These are phyloP conservation scores for Campylomormyrus tamandua DNA, from an alignment of 2,113 vertebrate genomes.

Conservation along the genomic window DNA sequence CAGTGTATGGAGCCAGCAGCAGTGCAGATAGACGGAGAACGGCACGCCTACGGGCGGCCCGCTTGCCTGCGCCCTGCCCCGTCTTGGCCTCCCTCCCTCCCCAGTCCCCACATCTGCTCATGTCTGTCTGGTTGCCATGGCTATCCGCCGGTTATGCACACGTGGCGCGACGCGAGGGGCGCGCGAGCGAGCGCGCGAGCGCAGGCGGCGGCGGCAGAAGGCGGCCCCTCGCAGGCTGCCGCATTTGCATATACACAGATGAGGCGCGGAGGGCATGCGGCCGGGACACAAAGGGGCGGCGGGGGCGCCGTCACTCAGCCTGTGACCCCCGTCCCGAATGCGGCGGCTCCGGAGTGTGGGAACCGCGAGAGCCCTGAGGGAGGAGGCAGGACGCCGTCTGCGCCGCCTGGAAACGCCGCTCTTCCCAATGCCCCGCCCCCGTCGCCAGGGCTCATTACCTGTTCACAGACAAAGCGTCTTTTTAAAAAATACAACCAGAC, in stretches of 20 bases:
- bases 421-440: neutral
- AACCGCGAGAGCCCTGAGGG: conserved; percentile 54
- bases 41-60: conserved; percentile 35
- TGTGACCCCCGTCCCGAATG: conserved; percentile 9
- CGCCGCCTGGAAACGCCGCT: conserved; percentile 24
- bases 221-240: conserved; percentile 43
- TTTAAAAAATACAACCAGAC: neutral
- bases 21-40: too few relatives aligned
- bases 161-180: conserved; percentile 37
- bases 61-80: conserved; percentile 32
- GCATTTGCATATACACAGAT: conserved; percentile 71
- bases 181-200: conserved; percentile 11
- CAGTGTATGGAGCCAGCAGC: neutral
- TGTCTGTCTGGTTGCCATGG: conserved; percentile 46
- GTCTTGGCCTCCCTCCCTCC: conserved; percentile 36
- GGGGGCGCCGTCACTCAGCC: conserved; percentile 18
- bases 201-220: conserved; percentile 28
- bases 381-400: conserved; percentile 48
- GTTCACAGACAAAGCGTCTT: neutral
- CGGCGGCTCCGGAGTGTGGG: conserved; percentile 34
- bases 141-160: conserved; percentile 19
- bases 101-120: conserved; percentile 40
- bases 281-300: conserved; percentile 47
- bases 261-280: conserved; percentile 46
- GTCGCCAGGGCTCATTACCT: neutral